A percentile compares a stretch with the other conserved stretches of the same genome.
These are phyloP conservation scores for Drosophila littoralis DNA, from an alignment of 1,140 invertebrate genomes.

Conservation along the genomic window DNA sequence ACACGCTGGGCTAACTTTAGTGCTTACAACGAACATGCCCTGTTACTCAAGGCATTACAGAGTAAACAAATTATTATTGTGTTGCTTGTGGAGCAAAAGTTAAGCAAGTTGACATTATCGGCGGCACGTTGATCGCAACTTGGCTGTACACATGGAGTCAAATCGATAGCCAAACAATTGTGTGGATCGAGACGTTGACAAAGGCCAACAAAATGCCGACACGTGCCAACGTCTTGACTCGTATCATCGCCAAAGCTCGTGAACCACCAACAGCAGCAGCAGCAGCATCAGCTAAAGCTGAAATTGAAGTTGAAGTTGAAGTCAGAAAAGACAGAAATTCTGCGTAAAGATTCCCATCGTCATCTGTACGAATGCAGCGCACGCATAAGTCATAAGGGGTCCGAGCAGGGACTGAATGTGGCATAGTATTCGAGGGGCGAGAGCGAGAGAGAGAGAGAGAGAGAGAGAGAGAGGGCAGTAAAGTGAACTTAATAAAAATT, in stretches of 20 bases:
- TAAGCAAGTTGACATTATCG: slow-evolving; percentile 32
- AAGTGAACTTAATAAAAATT: slow-evolving; percentile 77
- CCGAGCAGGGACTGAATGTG: background rate
- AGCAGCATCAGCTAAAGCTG: slow-evolving; percentile 25
- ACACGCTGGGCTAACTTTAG: background rate
- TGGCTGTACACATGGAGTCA: slow-evolving; percentile 27
- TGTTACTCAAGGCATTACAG: background rate
- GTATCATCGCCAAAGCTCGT: slow-evolving; percentile 53
- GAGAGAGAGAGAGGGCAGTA: background rate
- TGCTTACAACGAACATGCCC: background rate
- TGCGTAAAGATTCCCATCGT: slow-evolving; percentile 74
- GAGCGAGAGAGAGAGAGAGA: background rate
- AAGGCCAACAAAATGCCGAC: slow-evolving; percentile 61
- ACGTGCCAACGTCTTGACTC: slow-evolving; percentile 53
- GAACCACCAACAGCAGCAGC: slow-evolving; percentile 1
- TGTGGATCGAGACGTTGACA: slow-evolving; percentile 28
- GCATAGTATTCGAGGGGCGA: too few relatives aligned
- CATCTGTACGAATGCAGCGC: slow-evolving; percentile 59
- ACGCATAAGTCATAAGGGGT: slow-evolving; percentile 75
- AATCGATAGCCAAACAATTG: slow-evolving; percentile 65
- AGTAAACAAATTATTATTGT: slow-evolving; percentile 17
- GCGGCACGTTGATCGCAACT: slow-evolving; percentile 59
- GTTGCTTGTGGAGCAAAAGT: slow-evolving; percentile 34
- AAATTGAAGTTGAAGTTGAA: slow-evolving; percentile 13
- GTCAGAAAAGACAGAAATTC: slow-evolving; percentile 45